Percentiles rank a stretch among this genome's conserved stretches.
Evolutionary conservation across 1,140 invertebrate genomes (phyloP).

Genomic region (Drosophila watanabei): DNA sequence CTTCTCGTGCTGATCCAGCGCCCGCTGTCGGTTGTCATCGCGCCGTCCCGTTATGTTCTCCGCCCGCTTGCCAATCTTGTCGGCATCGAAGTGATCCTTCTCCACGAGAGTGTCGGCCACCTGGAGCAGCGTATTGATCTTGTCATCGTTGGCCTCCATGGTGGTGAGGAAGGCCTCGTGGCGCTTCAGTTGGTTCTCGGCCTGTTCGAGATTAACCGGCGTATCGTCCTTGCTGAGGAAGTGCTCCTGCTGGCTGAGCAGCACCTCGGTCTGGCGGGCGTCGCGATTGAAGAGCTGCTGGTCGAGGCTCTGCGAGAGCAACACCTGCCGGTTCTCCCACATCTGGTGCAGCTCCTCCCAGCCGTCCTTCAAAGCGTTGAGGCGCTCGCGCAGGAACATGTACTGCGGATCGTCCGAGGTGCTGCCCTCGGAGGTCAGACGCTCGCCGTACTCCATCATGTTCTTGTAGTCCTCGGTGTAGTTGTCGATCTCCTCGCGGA

Average conservation of each 20-base stretch:
- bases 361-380: slow-evolving; percentile 98
- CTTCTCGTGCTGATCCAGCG: slow-evolving; percentile 96
- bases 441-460: slow-evolving; percentile 99
- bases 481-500: slow-evolving; percentile 99
- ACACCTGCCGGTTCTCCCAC: slow-evolving; percentile 99
- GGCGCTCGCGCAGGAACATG: slow-evolving; percentile 98
- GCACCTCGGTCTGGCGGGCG: slow-evolving; percentile 98
- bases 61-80: slow-evolving; percentile 98
- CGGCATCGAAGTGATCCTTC: slow-evolving; percentile 95
- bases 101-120: slow-evolving; percentile 96
- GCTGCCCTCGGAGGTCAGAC: slow-evolving; percentile 88
- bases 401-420: slow-evolving; percentile 98
- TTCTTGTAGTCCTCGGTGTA: slow-evolving; percentile 99
- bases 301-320: slow-evolving; percentile 97
- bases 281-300: slow-evolving; percentile 98
- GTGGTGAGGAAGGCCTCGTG: slow-evolving; percentile 99
- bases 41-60: slow-evolving; percentile 97
- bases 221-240: slow-evolving; percentile 97
- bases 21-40: slow-evolving; percentile 95
- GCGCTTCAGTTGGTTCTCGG: slow-evolving; percentile 98
- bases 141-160: slow-evolving; percentile 99
- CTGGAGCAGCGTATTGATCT: slow-evolving; percentile 97
- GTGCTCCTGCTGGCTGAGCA: slow-evolving; percentile 99
- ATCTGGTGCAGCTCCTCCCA: slow-evolving; percentile 99
- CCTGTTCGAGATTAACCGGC: slow-evolving; percentile 97